Base-by-base conservation (phyloP, 2,888 invertebrate genomes). In the Rotaria macrura region DNA sequence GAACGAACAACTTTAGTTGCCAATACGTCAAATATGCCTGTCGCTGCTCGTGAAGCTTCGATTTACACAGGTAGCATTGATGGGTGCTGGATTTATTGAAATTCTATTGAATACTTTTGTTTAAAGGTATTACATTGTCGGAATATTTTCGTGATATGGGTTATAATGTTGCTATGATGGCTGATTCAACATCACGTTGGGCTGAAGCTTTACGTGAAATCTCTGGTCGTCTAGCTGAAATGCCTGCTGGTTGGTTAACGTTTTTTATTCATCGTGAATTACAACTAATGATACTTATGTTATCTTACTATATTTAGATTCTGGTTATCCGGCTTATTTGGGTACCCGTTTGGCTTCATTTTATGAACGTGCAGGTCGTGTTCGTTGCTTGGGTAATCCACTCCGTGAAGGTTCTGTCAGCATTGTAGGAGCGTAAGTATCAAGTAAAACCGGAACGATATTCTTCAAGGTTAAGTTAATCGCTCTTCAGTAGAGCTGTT, bases 21-120 rank as follows among this genome's bases (percentile, higher is more conserved):
- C 89, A 99, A 99, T 92, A 99, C 99, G 52, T 99, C 98, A 88
- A 99, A 99, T 95, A 99, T 99, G 99, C 99, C 99, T 90, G 99
- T 99, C 87, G 99, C 99, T 89, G 99, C 99, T 91, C 94, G 99
- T 92, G 99, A 99, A 92, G 99, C 99, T 87, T 99, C 98, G 91
- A 99, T 99, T 91, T 99, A 99, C 92, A 99, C 99, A 87, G 96
- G 92, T 79, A 12, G n/a, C 25, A 43, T 25, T 43, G 91, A 84
- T 84, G 86, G 83, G 10, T 25, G 49, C 23, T 29, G 6, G 25
- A 9, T 47, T 34, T 17, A n/a, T 9, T 52, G 34, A 12, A 29
- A 25, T 25, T 47, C 49, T 34, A n/a, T n/a, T n/a, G n/a, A n/a
- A n/a, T n/a, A n/a, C n/a, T n/a, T n/a, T n/a, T n/a, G n/a, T n/a